Evolutionary conservation across 2,113 vertebrate species (phyloP).

Genomic region (Petromus typicus): DNA sequence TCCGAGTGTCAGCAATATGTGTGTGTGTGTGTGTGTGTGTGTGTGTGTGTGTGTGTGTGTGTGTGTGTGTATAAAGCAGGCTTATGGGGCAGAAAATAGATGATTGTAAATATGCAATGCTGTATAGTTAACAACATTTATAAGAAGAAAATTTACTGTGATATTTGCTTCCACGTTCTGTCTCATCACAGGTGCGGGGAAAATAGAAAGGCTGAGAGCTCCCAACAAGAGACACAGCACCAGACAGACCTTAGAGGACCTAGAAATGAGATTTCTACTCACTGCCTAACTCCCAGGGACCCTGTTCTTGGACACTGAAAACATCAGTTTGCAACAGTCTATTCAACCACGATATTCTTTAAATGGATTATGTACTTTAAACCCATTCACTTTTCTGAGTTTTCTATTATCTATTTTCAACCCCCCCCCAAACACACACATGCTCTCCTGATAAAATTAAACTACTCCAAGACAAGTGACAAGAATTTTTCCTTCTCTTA

Average conservation of each 20-base stretch:
- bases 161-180: conserved; percentile 31
- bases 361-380: not conserved
- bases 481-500: not conserved
- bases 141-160: conserved; percentile 24
- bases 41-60: conserved; percentile 39
- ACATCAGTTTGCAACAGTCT: not conserved
- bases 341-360: not conserved
- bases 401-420: too few species aligned
- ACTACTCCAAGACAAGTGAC: not conserved
- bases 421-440: too few species aligned
- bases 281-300: not conserved
- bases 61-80: conserved; percentile 11
- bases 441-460: not conserved
- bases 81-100: conserved; percentile 69
- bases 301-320: not conserved
- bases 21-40: not conserved
- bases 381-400: not conserved
- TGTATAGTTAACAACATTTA: conserved; percentile 66
- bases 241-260: not conserved
- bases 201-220: not conserved
- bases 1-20: not conserved
- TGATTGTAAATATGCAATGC: conserved; percentile 62
- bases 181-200: not conserved
- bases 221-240: not conserved
- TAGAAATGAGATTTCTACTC: not conserved